Evolutionary conservation across 2,888 invertebrate genomes (phyloP).

Genomic region (Odontocolon sp.): DNA sequence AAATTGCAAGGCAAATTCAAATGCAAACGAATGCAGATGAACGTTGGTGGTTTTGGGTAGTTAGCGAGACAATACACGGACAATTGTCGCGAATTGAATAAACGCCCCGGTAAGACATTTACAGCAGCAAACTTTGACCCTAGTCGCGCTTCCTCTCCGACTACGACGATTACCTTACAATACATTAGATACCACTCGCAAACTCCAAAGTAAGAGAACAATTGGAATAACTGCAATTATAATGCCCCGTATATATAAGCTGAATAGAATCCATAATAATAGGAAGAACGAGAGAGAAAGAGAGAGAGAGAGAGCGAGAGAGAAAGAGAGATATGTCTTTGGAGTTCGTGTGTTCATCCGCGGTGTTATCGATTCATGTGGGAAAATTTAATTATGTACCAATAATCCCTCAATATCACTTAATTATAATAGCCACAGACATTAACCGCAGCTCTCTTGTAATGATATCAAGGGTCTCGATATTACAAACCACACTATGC

Average conservation of each 20-base stretch:
- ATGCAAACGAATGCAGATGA: constrained; percentile 15
- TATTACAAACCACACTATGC: no score
- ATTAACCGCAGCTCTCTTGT: neutral
- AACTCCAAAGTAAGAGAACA: constrained; percentile 1
- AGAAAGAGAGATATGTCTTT: neutral
- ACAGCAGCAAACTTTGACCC: constrained; percentile 12
- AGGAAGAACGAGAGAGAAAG: neutral
- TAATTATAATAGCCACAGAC: neutral
- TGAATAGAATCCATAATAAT: neutral
- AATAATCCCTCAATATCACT: neutral
- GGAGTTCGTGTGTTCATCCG: neutral
- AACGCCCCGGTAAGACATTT: neutral
- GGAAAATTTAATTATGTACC: neutral
- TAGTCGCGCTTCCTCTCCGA: neutral
- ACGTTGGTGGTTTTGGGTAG: constrained; percentile 17
- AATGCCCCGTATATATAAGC: neutral
- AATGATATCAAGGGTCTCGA: neutral
- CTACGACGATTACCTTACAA: neutral
- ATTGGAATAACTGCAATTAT: constrained; percentile 1
- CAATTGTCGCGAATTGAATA: constrained; percentile 1
- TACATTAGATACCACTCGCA: neutral
- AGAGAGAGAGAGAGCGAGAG: no score
- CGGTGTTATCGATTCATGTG: neutral
- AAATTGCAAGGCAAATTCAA: constrained; percentile 38
- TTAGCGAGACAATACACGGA: constrained; percentile 31